Evolutionary conservation across 2,888 invertebrate species (phyloP).

Genomic region (Monopis laevigella): DNA sequence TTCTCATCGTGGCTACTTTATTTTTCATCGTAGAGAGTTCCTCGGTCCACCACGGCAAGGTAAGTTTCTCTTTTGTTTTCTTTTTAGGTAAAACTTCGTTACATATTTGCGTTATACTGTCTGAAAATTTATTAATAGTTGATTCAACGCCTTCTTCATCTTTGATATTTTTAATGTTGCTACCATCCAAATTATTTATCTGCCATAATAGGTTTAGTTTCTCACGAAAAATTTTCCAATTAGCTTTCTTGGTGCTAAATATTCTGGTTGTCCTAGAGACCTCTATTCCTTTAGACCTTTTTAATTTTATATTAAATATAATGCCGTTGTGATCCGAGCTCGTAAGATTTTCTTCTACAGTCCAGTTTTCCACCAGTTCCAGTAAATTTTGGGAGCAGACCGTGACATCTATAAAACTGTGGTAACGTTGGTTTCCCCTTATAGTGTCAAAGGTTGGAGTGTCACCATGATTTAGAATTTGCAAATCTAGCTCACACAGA

Average conservation of each 20-base stretch:
- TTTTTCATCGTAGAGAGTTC: neutral
- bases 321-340: conserved; percentile 19
- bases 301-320: conserved; percentile 1
- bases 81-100: neutral
- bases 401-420: conserved; percentile 17
- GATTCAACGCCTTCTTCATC: neutral
- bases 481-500: conserved; percentile 8
- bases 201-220: too few relatives aligned
- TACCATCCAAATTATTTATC: neutral
- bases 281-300: neutral
- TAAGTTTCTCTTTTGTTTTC: neutral
- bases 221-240: conserved; percentile 9
- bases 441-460: conserved; percentile 19
- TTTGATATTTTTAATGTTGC: neutral
- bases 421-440: neutral
- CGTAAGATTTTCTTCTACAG: conserved; percentile 14
- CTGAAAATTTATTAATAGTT: conserved; percentile 4
- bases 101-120: conserved; percentile 1
- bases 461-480: conserved; percentile 16
- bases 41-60: neutral
- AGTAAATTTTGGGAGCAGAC: conserved; percentile 13
- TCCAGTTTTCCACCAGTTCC: conserved; percentile 12
- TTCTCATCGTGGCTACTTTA: neutral
- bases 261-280: conserved; percentile 6
- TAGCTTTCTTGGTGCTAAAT: conserved; percentile 12